Percentiles rank a stretch among this genome's conserved stretches.
phyloP scores from a whole-genome alignment of 2,113 vertebrate genomes.

The Dasyurus viverrinus region DNA sequence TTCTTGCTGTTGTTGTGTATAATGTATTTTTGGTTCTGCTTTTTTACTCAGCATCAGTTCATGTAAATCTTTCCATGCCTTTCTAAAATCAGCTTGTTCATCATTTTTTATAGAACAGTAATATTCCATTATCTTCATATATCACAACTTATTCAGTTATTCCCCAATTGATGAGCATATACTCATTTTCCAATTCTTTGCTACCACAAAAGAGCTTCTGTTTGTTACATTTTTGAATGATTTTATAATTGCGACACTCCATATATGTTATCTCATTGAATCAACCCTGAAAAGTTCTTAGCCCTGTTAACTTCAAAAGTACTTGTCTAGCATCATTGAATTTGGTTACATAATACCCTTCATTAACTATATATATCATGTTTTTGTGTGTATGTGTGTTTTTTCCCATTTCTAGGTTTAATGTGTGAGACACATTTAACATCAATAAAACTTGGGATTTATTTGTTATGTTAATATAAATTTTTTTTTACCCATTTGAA shows the following conservation, averaged over 20 bases:
- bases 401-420: slow-evolving; percentile 64
- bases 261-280: background rate
- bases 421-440: slow-evolving; percentile 56
- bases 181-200: too few relatives aligned
- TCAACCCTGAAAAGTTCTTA: background rate
- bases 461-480: slow-evolving; percentile 53
- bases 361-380: slow-evolving; percentile 44
- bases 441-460: slow-evolving; percentile 53
- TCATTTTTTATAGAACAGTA: too few relatives aligned
- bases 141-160: too few relatives aligned
- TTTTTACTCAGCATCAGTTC: too few relatives aligned
- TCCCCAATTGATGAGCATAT: too few relatives aligned
- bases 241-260: background rate
- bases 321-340: slow-evolving; percentile 55
- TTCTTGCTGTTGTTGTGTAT: too few relatives aligned
- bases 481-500: background rate
- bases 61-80: too few relatives aligned
- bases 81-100: too few relatives aligned
- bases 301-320: background rate
- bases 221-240: background rate
- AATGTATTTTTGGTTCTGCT: too few relatives aligned
- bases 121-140: too few relatives aligned
- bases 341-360: slow-evolving; percentile 55
- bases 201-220: too few relatives aligned
- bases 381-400: slow-evolving; percentile 34